These are phyloP conservation scores for Catalaphyllia jardinei DNA, from an alignment of 64 coral and sea anemone genomes.

Conservation along the genomic window DNA sequence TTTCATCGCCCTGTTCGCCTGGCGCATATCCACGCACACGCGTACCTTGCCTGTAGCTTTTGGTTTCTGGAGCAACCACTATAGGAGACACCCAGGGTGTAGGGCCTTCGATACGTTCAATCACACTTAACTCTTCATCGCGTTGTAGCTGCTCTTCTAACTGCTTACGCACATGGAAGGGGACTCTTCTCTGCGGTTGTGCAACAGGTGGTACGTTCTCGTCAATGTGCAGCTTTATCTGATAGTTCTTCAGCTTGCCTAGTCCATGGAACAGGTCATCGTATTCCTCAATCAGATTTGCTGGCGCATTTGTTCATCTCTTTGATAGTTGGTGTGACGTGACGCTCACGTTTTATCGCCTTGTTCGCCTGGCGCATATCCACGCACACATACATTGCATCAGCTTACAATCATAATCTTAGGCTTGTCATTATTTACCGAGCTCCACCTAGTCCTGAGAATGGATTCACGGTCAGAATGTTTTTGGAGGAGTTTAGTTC, in stretches of 20 bases:
- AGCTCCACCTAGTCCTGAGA: no score
- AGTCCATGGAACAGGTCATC: constrained; percentile 29
- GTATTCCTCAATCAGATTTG: constrained; percentile 12
- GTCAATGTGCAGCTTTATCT: constrained; percentile 39
- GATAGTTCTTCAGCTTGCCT: constrained; percentile 51
- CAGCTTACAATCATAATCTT: no score
- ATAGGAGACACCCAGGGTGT: constrained; percentile 49
- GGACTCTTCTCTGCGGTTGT: no score
- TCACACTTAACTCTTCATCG: no score
- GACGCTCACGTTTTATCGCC: constrained; percentile 22
- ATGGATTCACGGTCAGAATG: no score
- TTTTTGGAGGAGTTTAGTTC: no score
- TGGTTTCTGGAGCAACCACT: constrained; percentile 49
- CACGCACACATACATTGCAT: no score
- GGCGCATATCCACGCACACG: constrained; percentile 55
- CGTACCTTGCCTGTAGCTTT: constrained; percentile 32
- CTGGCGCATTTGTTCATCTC: constrained; percentile 19
- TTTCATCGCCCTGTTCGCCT: constrained; percentile 38
- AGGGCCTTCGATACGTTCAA: no score
- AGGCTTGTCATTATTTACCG: no score
- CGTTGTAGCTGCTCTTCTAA: no score
- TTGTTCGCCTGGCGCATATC: constrained; percentile 59
- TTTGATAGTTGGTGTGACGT: constrained; percentile 38
- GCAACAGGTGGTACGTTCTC: constrained; percentile 39
- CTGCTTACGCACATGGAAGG: no score